Base-by-base conservation (phyloP, 2,888 invertebrate genomes). In the Herminia tarsipennalis region DNA sequence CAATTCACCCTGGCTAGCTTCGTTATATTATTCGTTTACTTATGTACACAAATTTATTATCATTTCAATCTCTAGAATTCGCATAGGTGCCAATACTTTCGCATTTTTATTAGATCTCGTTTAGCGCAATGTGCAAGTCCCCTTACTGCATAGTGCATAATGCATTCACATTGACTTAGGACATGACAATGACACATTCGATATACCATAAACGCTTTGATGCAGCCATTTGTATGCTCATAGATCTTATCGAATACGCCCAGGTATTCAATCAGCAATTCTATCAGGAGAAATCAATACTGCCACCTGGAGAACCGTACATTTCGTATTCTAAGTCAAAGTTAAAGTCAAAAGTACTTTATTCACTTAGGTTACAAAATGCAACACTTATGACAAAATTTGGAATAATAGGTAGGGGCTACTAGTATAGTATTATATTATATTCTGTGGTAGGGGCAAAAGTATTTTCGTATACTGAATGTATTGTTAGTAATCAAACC, bases 201-300 rank as follows among this genome's bases (percentile, higher is more conserved):
- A 5, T 27, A 6, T 2, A 18, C 20, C 12, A 16, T 34, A 40
- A 34, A 14, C 12, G 28, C 43, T 29, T 22, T 57, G 56, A 64
- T 52, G 41, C 49, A 37, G 48, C 39, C 33, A 64, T 57, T 64
- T 43, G 54, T 60, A 57, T 42, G 54, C 45, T 25, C 13, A 36
- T 33, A 32, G 41, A 20, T 33, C 41, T 36, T 32, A 47, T 32
- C 25, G 42, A 2, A 9, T 10, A 34, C 40, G 22, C 16, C 46
- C 13, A 16, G 28, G 40, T 37, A 42, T 58, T 30, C 16, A 27
- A 39, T 28, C 24, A 27, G 29, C 12, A 34, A 35, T 9, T 24
- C 29, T 32, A 45, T 41, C 21, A 8, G 22, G 29, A 43, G 47
- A 48, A 56, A 48, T 54, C 53, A 27, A 22, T 29, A 17, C 37